Percentiles rank a stretch among this genome's conserved stretches.
phyloP scores from a whole-genome alignment of 2,113 vertebrate genomes.

The Melanerpes formicivorus region DNA sequence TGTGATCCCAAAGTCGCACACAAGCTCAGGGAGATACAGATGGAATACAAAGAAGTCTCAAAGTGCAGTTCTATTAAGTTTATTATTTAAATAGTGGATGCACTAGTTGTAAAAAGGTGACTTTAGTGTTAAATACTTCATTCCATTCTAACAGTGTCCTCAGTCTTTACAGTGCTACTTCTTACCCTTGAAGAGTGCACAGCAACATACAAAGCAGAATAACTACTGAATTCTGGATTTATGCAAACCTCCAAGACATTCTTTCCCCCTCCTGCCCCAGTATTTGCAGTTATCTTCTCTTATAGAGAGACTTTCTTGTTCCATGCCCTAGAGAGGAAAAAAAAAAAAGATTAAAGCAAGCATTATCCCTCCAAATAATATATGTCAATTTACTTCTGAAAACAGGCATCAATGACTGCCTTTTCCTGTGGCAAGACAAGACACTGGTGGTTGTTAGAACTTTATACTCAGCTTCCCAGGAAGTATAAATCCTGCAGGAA shows the following conservation, averaged over 20 bases:
- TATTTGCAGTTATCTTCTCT: constrained; percentile 58
- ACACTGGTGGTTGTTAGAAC: not conserved
- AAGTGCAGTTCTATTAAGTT: constrained; percentile 63
- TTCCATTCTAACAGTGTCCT: not conserved
- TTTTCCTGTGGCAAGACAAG: not conserved
- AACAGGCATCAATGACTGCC: not conserved
- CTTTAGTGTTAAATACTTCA: not conserved
- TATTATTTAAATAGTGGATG: constrained; percentile 53
- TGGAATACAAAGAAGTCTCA: constrained; percentile 24
- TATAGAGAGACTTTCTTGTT: constrained; percentile 44
- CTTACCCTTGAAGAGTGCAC: not conserved
- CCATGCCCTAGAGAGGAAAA: not conserved
- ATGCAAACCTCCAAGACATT: not conserved
- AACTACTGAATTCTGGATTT: not conserved
- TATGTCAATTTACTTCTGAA: not conserved
- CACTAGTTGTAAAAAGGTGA: constrained; percentile 40
- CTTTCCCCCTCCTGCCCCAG: not conserved
- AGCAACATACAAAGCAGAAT: constrained; percentile 26
- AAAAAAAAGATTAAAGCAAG: not conserved
- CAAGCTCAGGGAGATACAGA: not conserved
- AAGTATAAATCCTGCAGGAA: not conserved
- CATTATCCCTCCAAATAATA: not conserved
- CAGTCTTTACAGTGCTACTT: not conserved
- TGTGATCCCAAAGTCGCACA: not conserved
- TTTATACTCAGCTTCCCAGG: not conserved